Percentiles rank a stretch among this genome's conserved stretches.
phyloP scores from a whole-genome alignment of 2,797 vertebrate species.

The Alfaro cultratus region DNA sequence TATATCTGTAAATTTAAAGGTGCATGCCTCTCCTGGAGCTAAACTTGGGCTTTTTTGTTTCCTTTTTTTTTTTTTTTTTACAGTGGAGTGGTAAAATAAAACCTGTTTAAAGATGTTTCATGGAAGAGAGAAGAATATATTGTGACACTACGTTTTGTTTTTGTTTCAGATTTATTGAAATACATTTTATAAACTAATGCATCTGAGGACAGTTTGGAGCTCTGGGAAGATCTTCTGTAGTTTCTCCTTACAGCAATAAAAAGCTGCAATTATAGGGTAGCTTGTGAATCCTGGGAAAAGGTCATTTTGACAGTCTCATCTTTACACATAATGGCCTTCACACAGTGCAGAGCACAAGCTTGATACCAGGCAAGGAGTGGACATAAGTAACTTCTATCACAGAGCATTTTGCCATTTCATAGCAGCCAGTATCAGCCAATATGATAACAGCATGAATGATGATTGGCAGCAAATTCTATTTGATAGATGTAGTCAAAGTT shows the following conservation, averaged over 20 bases:
- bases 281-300: constrained; percentile 67
- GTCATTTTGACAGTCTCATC: constrained; percentile 71
- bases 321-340: constrained; percentile 59
- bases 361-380: constrained; percentile 41
- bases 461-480: constrained; percentile 46
- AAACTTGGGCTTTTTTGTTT: constrained; percentile 63
- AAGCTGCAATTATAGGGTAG: constrained; percentile 70
- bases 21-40: constrained; percentile 66
- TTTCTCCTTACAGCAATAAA: constrained; percentile 68
- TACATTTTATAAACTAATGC: constrained; percentile 17
- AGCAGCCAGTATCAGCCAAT: constrained; percentile 49
- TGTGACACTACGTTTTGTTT: constrained; percentile 66
- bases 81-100: constrained; percentile 61
- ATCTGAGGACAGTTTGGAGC: constrained; percentile 25
- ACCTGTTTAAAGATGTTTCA: constrained; percentile 41
- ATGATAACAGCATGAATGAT: constrained; percentile 39
- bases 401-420: constrained; percentile 31
- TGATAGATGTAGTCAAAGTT: constrained; percentile 26
- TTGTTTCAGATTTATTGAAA: constrained; percentile 33
- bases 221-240: constrained; percentile 41
- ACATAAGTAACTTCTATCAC: constrained; percentile 52
- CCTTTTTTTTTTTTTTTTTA: not conserved
- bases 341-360: constrained; percentile 44
- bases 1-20: constrained; percentile 68
- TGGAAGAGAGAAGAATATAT: constrained; percentile 59